Percentiles rank a stretch among this genome's conserved stretches.
phyloP scores from a whole-genome alignment of 2,797 vertebrate genomes.

The Cyclura pinguis region DNA sequence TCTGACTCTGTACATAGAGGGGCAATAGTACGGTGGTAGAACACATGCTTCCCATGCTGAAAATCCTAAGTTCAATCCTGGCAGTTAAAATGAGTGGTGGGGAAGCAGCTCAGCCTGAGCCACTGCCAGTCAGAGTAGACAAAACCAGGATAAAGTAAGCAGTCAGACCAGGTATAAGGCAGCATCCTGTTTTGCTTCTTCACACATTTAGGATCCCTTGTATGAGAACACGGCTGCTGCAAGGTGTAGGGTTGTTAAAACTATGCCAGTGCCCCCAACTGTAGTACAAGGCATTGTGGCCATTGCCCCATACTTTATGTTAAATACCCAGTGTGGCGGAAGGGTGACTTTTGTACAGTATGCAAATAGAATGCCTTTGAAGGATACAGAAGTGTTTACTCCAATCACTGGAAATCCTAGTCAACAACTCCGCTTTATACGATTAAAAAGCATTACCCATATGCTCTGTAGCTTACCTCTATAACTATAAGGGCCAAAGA shows the following conservation, averaged over 20 bases:
- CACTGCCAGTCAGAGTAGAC: neutral
- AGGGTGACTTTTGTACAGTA: neutral
- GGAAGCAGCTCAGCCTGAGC: neutral
- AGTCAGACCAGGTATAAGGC: neutral
- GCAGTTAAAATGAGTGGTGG: neutral
- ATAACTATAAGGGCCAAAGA: neutral
- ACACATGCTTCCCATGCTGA: neutral
- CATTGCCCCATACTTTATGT: neutral
- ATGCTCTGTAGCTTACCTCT: neutral
- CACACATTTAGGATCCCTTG: neutral
- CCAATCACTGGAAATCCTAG: neutral
- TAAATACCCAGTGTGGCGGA: neutral
- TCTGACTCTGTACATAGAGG: neutral
- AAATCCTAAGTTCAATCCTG: neutral
- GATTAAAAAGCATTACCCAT: neutral
- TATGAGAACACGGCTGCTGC: neutral
- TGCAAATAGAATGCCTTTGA: neutral
- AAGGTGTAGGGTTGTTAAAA: neutral
- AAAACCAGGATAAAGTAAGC: neutral
- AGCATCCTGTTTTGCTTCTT: neutral
- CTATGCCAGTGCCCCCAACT: neutral
- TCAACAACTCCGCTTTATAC: neutral
- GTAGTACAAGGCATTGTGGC: neutral
- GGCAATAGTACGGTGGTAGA: neutral
- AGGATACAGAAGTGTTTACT: neutral